Percentiles rank a stretch among this genome's conserved stretches.
phyloP scores from a whole-genome alignment of 1,140 invertebrate genomes.

The Achroia grisella region DNA sequence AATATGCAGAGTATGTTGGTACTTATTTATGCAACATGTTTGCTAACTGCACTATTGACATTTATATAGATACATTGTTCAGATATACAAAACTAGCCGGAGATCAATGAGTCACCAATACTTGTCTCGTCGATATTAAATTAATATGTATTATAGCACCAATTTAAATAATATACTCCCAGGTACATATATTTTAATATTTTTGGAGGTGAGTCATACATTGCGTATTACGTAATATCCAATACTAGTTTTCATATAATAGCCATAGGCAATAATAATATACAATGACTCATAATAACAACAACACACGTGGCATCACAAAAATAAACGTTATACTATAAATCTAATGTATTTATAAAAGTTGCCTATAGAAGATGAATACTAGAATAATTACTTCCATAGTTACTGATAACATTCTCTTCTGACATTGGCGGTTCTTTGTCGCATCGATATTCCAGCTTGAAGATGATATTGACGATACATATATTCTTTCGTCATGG shows the following conservation, averaged over 20 bases:
- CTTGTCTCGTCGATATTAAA: constrained; percentile 8
- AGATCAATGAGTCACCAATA: constrained; percentile 10
- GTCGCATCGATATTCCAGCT: constrained; percentile 41
- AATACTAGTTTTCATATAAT: constrained; percentile 49
- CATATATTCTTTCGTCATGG: constrained; percentile 66
- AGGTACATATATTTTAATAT: constrained; percentile 32
- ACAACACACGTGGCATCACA: constrained; percentile 15
- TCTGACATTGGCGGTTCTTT: constrained; percentile 29
- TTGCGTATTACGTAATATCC: constrained; percentile 50
- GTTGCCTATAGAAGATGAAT: too few relatives aligned
- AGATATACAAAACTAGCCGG: constrained; percentile 9
- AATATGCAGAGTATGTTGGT: too few relatives aligned
- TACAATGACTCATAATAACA: constrained; percentile 21
- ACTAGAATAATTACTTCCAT: not conserved
- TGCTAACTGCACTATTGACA: not conserved
- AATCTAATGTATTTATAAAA: not conserved
- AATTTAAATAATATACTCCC: constrained; percentile 10
- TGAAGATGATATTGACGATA: constrained; percentile 60
- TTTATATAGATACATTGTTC: constrained; percentile 2
- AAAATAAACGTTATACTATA: constrained; percentile 9
- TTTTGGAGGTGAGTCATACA: constrained; percentile 51
- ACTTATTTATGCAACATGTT: too few relatives aligned
- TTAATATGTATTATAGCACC: constrained; percentile 9
- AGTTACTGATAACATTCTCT: too few relatives aligned
- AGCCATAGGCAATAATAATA: constrained; percentile 23